A percentile compares a stretch with the other conserved stretches of the same genome.
Conservation (phyloP, 2,113 vertebrate species). For the Craseonycteris thonglongyai region DNA sequence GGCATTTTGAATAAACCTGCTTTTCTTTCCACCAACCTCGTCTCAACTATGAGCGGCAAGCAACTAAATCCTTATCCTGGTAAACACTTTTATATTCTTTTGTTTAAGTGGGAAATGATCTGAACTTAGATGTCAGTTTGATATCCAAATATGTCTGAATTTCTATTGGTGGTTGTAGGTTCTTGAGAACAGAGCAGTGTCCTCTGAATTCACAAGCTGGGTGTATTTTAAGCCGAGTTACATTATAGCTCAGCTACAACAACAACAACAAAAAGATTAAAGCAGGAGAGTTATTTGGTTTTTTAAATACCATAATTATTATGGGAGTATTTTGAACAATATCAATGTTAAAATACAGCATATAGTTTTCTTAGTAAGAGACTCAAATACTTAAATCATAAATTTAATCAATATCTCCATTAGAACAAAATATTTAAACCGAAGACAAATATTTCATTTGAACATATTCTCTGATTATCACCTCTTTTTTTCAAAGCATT, state of each 20-base stretch:
- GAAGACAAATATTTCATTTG: slow-evolving; percentile 16
- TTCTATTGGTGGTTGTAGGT: background rate
- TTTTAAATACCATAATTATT: background rate
- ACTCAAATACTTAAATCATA: background rate
- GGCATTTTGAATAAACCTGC: too few species aligned
- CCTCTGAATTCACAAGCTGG: background rate
- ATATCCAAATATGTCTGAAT: background rate
- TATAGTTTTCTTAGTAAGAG: background rate
- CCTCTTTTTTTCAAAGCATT: background rate
- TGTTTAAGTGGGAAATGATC: background rate
- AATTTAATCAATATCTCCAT: background rate
- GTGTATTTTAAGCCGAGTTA: background rate
- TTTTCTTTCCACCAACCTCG: too few species aligned
- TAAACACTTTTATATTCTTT: background rate
- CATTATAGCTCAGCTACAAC: background rate
- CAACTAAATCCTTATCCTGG: too few species aligned
- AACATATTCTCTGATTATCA: background rate
- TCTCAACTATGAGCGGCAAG: too few species aligned
- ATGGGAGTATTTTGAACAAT: background rate
- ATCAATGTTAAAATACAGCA: background rate
- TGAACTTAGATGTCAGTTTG: background rate
- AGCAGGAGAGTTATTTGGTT: background rate
- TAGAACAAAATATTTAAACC: background rate
- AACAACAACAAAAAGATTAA: background rate
- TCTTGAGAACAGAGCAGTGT: background rate